These are phyloP conservation scores for Mormyrus iriodes DNA, from an alignment of 2,113 vertebrate species.

Conservation along the genomic window DNA sequence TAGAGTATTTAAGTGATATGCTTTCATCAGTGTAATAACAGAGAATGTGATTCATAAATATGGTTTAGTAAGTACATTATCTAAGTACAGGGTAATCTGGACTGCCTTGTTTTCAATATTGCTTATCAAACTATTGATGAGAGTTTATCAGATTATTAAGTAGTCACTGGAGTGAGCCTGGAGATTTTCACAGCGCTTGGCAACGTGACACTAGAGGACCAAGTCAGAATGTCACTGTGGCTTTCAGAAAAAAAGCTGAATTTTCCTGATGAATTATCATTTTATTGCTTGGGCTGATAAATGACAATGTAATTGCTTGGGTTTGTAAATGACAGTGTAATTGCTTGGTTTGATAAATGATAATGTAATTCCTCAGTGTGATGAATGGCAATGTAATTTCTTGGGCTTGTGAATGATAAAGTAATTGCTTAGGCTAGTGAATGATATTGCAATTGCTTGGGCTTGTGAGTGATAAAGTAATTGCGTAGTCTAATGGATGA, in stretches of 20 bases:
- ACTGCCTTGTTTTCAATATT: background rate
- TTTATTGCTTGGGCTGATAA: background rate
- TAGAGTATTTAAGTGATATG: background rate
- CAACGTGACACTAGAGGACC: background rate
- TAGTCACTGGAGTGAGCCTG: background rate
- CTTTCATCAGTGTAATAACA: background rate
- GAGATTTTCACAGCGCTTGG: conserved; percentile 1
- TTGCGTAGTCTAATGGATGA: background rate
- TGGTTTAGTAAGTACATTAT: background rate
- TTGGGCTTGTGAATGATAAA: background rate
- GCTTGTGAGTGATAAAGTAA: too few species aligned
- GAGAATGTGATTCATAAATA: background rate
- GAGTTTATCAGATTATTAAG: conserved; percentile 63
- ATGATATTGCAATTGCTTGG: background rate
- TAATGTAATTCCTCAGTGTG: background rate
- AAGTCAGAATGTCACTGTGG: background rate
- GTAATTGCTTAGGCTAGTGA: background rate
- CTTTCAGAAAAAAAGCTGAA: conserved; percentile 14
- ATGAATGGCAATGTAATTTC: background rate
- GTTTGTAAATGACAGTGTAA: background rate
- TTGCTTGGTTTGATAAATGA: background rate
- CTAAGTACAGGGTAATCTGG: background rate
- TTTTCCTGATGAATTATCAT: background rate
- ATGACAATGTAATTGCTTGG: background rate
- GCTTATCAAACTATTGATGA: background rate